Conservation (phyloP, 1,140 invertebrate species). For the Drosophila rhopaloa region DNA sequence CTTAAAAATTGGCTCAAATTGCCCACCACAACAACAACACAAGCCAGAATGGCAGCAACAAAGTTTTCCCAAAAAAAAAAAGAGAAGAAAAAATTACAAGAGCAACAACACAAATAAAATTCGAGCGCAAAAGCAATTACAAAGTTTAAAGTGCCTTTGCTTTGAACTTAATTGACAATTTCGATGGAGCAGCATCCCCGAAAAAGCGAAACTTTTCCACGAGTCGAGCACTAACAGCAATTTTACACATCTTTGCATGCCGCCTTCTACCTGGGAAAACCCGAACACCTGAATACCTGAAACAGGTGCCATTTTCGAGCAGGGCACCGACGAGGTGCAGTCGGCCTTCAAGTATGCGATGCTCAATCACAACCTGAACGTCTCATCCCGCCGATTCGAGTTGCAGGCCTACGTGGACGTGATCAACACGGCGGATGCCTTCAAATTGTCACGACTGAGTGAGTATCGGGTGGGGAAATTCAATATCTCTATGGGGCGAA, state of each 20-base stretch:
- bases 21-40: conserved; percentile 36
- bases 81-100: conserved; percentile 23
- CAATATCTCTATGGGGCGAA: not conserved
- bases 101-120: conserved; percentile 71
- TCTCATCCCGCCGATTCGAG: conserved; percentile 90
- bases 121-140: conserved; percentile 78
- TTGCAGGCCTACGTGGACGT: conserved; percentile 94
- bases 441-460: conserved; percentile 95
- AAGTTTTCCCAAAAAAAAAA: conserved; percentile 13
- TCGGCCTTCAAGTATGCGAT: conserved; percentile 95
- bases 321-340: conserved; percentile 94
- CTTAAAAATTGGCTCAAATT: conserved; percentile 69
- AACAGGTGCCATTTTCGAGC: conserved; percentile 94
- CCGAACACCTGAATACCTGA: not conserved
- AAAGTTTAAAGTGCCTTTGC: conserved; percentile 81
- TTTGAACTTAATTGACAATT: conserved; percentile 80
- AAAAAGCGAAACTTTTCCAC: conserved; percentile 42
- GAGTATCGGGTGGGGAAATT: conserved; percentile 85
- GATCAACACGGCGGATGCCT: conserved; percentile 96
- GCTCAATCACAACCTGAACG: conserved; percentile 91
- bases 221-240: conserved; percentile 21
- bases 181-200: conserved; percentile 35
- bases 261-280: not conserved
- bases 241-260: conserved; percentile 45
- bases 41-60: conserved; percentile 16